phyloP scores from a whole-genome alignment of 1,140 invertebrate species.

The Bombus ignitus region DNA sequence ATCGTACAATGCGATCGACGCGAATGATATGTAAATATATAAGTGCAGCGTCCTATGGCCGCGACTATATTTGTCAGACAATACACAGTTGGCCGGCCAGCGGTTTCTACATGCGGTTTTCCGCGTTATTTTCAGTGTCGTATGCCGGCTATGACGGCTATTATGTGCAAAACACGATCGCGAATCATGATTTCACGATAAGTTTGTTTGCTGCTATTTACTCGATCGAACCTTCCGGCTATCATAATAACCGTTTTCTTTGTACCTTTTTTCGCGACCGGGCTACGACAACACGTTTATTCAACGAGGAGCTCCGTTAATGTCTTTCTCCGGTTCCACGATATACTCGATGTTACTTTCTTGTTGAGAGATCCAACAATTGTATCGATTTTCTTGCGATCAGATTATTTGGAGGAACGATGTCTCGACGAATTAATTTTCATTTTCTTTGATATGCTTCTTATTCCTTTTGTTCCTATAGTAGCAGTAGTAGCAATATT shows the following conservation, averaged over 20 bases:
- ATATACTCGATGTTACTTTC: neutral
- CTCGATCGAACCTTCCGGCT: neutral
- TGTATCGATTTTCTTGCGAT: neutral
- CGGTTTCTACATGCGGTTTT: conserved; percentile 34
- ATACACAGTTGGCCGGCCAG: conserved; percentile 4
- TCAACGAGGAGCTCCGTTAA: conserved; percentile 1
- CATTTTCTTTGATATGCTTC: neutral
- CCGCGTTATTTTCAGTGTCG: conserved; percentile 41
- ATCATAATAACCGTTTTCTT: conserved; percentile 18
- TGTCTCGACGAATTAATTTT: neutral
- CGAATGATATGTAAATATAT: conserved; percentile 47
- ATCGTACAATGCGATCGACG: conserved; percentile 42
- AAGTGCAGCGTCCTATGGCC: conserved; percentile 11
- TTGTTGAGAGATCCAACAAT: neutral
- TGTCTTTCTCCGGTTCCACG: neutral
- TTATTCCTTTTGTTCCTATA: neutral
- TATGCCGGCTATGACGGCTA: neutral
- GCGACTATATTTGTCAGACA: conserved; percentile 49
- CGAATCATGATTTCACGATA: conserved; percentile 40
- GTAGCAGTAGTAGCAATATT: too few species aligned
- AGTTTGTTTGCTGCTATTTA: conserved; percentile 21
- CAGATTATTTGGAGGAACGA: neutral
- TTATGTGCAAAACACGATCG: conserved; percentile 48
- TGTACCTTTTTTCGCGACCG: conserved; percentile 9
- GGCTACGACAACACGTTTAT: neutral